phyloP scores from a whole-genome alignment of 2,113 vertebrate species.

The Manacus vitellinus region DNA sequence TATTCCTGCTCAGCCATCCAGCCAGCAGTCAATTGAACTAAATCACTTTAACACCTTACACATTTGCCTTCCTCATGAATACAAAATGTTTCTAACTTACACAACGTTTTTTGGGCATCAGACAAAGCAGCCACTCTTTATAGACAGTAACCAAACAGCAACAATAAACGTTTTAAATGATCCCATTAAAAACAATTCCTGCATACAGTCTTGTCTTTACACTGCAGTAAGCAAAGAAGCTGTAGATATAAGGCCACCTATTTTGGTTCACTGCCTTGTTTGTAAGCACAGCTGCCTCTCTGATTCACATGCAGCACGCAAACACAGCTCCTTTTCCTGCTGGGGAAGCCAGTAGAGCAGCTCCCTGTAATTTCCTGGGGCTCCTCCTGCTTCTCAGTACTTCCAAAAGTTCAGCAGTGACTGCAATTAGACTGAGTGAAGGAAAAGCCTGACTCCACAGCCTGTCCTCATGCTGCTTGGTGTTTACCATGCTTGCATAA shows the following conservation, averaged over 20 bases:
- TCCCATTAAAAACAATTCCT: constrained; percentile 57
- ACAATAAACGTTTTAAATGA: constrained; percentile 57
- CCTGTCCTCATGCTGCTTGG: neutral
- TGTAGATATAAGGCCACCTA: neutral
- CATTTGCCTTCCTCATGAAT: constrained; percentile 80
- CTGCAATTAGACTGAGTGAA: neutral
- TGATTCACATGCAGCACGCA: neutral
- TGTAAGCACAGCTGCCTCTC: constrained; percentile 28
- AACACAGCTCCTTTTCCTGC: neutral
- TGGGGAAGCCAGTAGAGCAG: neutral
- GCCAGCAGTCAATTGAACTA: constrained; percentile 79
- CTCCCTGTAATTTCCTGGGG: neutral
- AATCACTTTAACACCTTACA: constrained; percentile 78
- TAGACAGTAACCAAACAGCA: constrained; percentile 56
- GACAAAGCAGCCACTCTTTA: constrained; percentile 51
- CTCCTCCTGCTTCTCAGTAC: neutral
- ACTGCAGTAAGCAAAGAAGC: constrained; percentile 23
- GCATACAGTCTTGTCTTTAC: constrained; percentile 28
- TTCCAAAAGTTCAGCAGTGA: neutral
- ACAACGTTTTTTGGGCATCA: constrained; percentile 53
- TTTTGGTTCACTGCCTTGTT: neutral
- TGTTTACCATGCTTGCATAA: neutral
- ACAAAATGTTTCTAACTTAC: constrained; percentile 70
- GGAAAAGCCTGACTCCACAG: neutral
- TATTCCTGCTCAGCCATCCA: constrained; percentile 85